Conservation (phyloP, 37 sponge, comb jelly and placozoan genomes). For the Cladorhizidae sp. region DNA sequence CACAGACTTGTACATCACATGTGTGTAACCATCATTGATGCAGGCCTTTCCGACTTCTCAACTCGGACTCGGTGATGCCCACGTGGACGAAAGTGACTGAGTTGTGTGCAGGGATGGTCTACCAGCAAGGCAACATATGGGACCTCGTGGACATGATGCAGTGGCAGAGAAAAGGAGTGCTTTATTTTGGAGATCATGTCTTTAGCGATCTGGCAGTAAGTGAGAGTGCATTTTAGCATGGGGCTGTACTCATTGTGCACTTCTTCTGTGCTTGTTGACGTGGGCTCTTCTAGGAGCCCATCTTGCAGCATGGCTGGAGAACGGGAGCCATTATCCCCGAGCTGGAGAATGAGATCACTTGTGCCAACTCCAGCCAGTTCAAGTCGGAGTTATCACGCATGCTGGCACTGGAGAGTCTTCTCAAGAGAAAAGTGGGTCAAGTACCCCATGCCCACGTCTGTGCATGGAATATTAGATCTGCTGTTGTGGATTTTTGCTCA, state of each 20-base stretch:
- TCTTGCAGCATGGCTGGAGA: slow-evolving; percentile 84
- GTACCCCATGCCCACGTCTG: background rate
- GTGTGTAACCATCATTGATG: background rate
- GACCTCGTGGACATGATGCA: slow-evolving; percentile 83
- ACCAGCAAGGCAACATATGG: slow-evolving; percentile 82
- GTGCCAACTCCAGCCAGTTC: slow-evolving; percentile 31
- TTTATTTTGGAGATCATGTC: slow-evolving; percentile 99
- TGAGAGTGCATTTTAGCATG: background rate
- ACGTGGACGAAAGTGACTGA: slow-evolving; percentile 68
- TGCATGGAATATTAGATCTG: too few species aligned
- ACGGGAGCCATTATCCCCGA: slow-evolving; percentile 96
- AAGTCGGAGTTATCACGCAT: slow-evolving; percentile 47
- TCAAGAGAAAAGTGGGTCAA: slow-evolving; percentile 49
- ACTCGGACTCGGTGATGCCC: slow-evolving; percentile 25
- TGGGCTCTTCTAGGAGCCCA: slow-evolving; percentile 70
- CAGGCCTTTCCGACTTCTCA: slow-evolving; percentile 77
- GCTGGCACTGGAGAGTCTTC: slow-evolving; percentile 67
- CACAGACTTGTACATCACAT: too few species aligned
- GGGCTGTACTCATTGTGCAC: background rate
- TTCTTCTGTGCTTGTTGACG: background rate
- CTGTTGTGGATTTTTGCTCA: too few species aligned
- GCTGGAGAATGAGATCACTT: slow-evolving; percentile 77
- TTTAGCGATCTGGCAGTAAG: slow-evolving; percentile 93
- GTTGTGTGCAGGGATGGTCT: slow-evolving; percentile 61
- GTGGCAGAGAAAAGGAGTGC: slow-evolving; percentile 75